phyloP scores from a whole-genome alignment of 1,140 invertebrate species.

The Telenomus remus region DNA sequence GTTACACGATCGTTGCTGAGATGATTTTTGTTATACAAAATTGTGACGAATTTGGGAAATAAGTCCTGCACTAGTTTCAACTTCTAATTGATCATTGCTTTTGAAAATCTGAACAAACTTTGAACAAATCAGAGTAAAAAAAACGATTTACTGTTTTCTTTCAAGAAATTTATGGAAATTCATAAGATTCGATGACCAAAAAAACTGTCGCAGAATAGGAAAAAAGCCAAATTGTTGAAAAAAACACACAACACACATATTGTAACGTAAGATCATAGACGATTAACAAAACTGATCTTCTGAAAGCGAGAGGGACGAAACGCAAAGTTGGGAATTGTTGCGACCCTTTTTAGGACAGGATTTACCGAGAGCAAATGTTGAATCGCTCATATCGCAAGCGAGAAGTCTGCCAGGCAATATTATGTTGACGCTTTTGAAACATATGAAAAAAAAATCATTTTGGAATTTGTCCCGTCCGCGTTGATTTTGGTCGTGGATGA shows the following conservation, averaged over 20 bases:
- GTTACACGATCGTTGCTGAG: too few relatives aligned
- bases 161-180: too few relatives aligned
- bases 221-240: conserved; percentile 3
- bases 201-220: too few relatives aligned
- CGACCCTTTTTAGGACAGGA: conserved; percentile 43
- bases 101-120: too few relatives aligned
- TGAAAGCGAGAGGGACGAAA: conserved; percentile 3
- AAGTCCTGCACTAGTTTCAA: too few relatives aligned
- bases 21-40: too few relatives aligned
- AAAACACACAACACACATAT: conserved; percentile 12
- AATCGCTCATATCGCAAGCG: conserved; percentile 19
- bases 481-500: conserved; percentile 21
- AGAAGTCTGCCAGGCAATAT: conserved; percentile 22
- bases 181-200: too few relatives aligned
- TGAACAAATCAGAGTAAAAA: too few relatives aligned
- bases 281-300: not conserved
- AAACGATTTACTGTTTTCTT: too few relatives aligned
- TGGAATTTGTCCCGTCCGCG: conserved; percentile 10
- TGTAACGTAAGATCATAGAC: conserved; percentile 14
- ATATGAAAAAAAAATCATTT: conserved; percentile 26
- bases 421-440: conserved; percentile 19
- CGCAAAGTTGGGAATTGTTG: conserved; percentile 6
- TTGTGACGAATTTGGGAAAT: too few relatives aligned
- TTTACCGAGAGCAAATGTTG: conserved; percentile 3
- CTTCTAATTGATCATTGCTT: too few relatives aligned